Evolutionary conservation across 1,140 invertebrate genomes (phyloP), one percentile per base, ranked within the genome.

Genomic region (Eriosoma lanigerum): DNA sequence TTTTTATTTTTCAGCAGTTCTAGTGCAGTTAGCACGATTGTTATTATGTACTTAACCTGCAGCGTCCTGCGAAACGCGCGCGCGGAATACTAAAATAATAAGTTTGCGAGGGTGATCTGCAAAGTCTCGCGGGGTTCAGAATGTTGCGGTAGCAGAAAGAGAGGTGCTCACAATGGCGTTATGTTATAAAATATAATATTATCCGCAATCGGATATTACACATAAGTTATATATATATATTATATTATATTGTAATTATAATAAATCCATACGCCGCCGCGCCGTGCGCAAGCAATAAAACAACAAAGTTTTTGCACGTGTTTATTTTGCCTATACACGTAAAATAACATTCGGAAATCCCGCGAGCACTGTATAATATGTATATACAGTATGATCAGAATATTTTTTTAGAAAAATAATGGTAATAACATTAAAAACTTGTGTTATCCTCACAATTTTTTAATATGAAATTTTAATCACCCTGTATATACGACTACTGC

Each of bases 231-330:
- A n/a, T 38, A 4, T 44, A 21, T 21, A 56, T 21, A 26, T 26
- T 24, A 48, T 48, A 12, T 26, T 68, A 48, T 24, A 48, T 13
- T 38, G 32, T 38, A 38, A 38, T 38, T 15, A 24, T 64, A 44
- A 73, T 29, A 72, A 72, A 72, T 72, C 68, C 26, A 38, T 38
- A 38, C 8, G 8, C 32, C 32, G 8, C 32, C 8, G 8, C 8
- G 32, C n/a, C n/a, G 32, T 8, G 8, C 32, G 70, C 6, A 5
- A 1, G 50, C n/a, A 56, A 56, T 76, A 76, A 76, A 76, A 76
- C 73, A 76, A 76, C 29, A 60, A 76, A 76, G 73, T 76, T 76
- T 73, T 76, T 76, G 73, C 52, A 32, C 13, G 19, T 76, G 73
- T 76, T 76, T 76, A 76, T 56, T 76, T 76, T 76, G 32, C 13